phyloP scores from a whole-genome alignment of 2,888 invertebrate species.

The Pomacea canaliculata region DNA sequence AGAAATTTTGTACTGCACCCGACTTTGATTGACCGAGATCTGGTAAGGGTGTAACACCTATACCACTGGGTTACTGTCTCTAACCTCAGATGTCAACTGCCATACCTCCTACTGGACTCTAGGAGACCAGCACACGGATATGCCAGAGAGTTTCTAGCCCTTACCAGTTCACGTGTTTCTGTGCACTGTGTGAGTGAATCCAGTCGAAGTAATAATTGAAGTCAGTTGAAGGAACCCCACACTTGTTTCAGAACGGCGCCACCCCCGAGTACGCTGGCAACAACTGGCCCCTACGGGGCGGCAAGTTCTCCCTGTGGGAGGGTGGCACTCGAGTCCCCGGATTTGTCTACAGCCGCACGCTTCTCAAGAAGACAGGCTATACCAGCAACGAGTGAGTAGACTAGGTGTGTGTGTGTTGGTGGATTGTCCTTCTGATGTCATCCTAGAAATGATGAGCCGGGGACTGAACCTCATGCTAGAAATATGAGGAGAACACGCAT shows the following conservation, averaged over 20 bases:
- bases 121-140: no score
- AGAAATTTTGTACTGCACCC: no score
- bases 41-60: no score
- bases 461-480: neutral
- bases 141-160: no score
- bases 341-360: constrained; percentile 66
- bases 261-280: constrained; percentile 65
- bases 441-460: neutral
- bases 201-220: no score
- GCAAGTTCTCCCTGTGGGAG: constrained; percentile 88
- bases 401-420: neutral
- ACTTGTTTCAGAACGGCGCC: constrained; percentile 64
- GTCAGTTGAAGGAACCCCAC: no score
- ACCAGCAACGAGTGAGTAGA: constrained; percentile 45
- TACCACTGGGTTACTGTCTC: no score
- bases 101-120: no score
- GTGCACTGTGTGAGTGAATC: no score
- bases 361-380: constrained; percentile 50
- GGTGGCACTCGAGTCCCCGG: constrained; percentile 74
- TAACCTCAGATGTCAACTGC: no score
- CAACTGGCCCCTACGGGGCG: constrained; percentile 71
- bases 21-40: no score
- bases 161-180: no score
- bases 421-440: neutral
- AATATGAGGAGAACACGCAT: neutral